phyloP scores from a whole-genome alignment of 2,797 vertebrate genomes.

The Crenichthys baileyi region DNA sequence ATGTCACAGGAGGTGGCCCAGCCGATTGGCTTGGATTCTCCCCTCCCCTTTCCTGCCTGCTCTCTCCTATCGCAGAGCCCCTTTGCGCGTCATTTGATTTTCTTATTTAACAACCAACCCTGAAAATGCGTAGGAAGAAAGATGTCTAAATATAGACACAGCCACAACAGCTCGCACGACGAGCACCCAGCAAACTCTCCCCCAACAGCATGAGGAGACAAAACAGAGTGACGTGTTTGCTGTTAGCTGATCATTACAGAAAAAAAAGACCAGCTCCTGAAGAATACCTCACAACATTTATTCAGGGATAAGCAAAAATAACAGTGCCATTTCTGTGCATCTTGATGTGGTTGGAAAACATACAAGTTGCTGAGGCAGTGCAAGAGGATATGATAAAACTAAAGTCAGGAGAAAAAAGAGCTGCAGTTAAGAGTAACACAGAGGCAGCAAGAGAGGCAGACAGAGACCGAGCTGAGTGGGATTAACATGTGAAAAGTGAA shows the following conservation, averaged over 20 bases:
- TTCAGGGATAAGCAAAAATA: slow-evolving; percentile 19
- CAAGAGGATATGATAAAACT: slow-evolving; percentile 9
- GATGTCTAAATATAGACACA: slow-evolving; percentile 85
- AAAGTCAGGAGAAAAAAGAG: slow-evolving; percentile 31
- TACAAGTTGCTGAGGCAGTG: neutral
- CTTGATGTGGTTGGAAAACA: slow-evolving; percentile 22
- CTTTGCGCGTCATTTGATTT: slow-evolving; percentile 85
- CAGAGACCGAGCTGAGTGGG: slow-evolving; percentile 64
- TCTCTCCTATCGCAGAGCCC: slow-evolving; percentile 65
- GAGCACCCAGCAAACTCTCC: slow-evolving; percentile 67
- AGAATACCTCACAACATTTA: neutral
- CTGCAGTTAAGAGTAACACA: slow-evolving; percentile 37
- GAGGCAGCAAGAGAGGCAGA: slow-evolving; percentile 52
- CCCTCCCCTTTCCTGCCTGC: slow-evolving; percentile 69
- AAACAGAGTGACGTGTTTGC: slow-evolving; percentile 67
- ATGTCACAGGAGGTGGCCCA: slow-evolving; percentile 67
- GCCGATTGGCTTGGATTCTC: slow-evolving; percentile 75
- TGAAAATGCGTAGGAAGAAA: slow-evolving; percentile 87
- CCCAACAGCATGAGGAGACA: slow-evolving; percentile 68
- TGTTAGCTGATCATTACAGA: slow-evolving; percentile 50
- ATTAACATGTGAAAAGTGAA: slow-evolving; percentile 80
- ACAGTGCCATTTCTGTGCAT: neutral
- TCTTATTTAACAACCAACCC: slow-evolving; percentile 88
- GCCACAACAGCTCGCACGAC: slow-evolving; percentile 80
- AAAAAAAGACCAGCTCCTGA: slow-evolving; percentile 10